Conservation (phyloP, 2,888 invertebrate genomes). For the Volucella bombylans region DNA sequence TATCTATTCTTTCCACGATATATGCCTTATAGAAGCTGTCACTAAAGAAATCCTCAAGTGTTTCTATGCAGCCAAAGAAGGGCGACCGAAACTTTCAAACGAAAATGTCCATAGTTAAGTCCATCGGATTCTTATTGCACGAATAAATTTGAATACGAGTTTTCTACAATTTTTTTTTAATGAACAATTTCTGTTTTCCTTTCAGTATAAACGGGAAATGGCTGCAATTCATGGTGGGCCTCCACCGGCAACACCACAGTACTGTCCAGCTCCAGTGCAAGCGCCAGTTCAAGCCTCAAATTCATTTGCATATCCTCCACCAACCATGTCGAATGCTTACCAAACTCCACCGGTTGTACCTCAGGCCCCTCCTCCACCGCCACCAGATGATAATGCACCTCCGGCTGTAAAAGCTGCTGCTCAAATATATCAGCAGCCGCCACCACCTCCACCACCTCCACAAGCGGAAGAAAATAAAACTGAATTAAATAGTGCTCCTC, state of each 20-base stretch:
- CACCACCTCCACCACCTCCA: constrained; percentile 76
- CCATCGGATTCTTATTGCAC: too few species aligned
- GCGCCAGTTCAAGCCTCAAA: constrained; percentile 50
- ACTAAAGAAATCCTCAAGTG: too few species aligned
- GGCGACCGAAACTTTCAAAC: too few species aligned
- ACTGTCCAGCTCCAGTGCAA: constrained; percentile 52
- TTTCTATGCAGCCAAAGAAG: too few species aligned
- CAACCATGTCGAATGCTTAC: constrained; percentile 59
- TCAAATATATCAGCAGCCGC: constrained; percentile 79
- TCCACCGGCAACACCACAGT: constrained; percentile 53
- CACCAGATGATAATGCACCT: constrained; percentile 61
- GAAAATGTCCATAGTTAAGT: too few species aligned
- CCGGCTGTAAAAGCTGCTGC: constrained; percentile 78
- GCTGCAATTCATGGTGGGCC: constrained; percentile 78
- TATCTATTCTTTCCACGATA: too few species aligned
- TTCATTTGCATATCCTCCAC: constrained; percentile 70
- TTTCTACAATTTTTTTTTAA: too few species aligned
- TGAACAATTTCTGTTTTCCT: constrained; percentile 4
- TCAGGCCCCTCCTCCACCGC: constrained; percentile 64
- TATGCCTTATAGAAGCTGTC: too few species aligned
- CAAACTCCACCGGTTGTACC: constrained; percentile 44
- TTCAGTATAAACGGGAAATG: constrained; percentile 82
- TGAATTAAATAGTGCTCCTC: background rate
- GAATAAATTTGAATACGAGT: too few species aligned
- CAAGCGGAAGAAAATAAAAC: constrained; percentile 31